phyloP scores from a whole-genome alignment of 2,888 invertebrate species.

The Oasisia sp. region DNA sequence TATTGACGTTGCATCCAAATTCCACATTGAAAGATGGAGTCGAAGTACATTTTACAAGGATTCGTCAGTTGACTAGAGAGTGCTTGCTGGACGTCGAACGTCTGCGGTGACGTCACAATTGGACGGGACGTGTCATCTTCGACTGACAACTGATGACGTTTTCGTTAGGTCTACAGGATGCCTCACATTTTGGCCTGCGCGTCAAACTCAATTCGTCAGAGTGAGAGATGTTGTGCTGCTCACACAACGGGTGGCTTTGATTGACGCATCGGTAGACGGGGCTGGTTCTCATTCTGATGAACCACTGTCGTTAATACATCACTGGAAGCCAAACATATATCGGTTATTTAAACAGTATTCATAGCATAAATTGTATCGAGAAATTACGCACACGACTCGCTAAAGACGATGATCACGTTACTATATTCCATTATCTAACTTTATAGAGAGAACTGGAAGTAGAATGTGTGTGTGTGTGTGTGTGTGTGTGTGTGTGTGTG shows the following conservation, averaged over 20 bases:
- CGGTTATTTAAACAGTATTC: background rate
- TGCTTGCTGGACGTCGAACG: background rate
- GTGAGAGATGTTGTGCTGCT: background rate
- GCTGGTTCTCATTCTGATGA: background rate
- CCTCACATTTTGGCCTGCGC: background rate
- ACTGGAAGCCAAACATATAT: background rate
- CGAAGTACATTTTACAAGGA: background rate
- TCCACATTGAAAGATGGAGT: background rate
- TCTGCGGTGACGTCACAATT: background rate
- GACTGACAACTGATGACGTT: background rate
- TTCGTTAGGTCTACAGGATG: background rate
- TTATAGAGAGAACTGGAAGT: no score
- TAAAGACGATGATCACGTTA: background rate
- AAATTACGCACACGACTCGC: background rate
- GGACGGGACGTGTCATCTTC: background rate
- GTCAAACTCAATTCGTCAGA: background rate
- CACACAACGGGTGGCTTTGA: background rate
- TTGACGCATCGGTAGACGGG: background rate
- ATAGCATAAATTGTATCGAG: background rate
- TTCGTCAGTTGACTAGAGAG: background rate
- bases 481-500: no score
- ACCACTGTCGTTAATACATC: no score
- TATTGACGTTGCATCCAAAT: background rate
- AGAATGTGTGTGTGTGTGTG: no score
- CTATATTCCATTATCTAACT: background rate